These are phyloP conservation scores for Galagoides demidoff DNA, from an alignment of 2,797 vertebrate genomes.

Conservation along the genomic window DNA sequence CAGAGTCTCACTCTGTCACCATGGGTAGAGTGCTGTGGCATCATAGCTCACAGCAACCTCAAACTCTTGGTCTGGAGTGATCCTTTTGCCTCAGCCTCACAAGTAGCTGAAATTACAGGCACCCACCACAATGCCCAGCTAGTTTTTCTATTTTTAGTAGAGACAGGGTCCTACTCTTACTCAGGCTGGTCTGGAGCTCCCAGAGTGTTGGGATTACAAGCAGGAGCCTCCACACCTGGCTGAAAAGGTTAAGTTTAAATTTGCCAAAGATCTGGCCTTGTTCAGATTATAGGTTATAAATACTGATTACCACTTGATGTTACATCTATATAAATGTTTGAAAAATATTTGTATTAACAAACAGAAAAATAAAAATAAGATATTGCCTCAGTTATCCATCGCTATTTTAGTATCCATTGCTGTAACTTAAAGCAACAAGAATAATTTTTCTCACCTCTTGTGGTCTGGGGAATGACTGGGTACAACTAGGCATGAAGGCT, in stretches of 20 bases:
- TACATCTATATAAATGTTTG: not conserved
- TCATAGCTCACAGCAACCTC: too few relatives aligned
- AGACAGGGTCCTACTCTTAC: too few relatives aligned
- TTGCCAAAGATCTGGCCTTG: constrained; percentile 22
- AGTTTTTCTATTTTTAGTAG: too few relatives aligned
- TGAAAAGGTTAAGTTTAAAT: not conserved
- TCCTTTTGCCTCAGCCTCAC: too few relatives aligned
- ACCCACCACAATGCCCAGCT: too few relatives aligned
- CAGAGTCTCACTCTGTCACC: too few relatives aligned
- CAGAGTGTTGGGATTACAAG: too few relatives aligned
- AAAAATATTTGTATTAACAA: constrained; percentile 18
- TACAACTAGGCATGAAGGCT: not conserved
- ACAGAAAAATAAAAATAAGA: constrained; percentile 32
- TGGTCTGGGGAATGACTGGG: not conserved
- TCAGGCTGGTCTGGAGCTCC: too few relatives aligned
- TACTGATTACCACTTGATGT: not conserved
- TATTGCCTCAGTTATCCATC: not conserved
- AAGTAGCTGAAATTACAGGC: too few relatives aligned
- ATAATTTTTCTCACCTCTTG: not conserved
- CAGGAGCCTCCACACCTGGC: too few relatives aligned
- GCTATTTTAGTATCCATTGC: not conserved
- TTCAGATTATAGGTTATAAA: not conserved
- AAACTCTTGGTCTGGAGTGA: too few relatives aligned
- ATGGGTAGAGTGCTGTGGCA: too few relatives aligned
- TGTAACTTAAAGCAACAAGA: not conserved